Conservation (phyloP, 2,797 vertebrate species). For the Darevskia nairensis region DNA sequence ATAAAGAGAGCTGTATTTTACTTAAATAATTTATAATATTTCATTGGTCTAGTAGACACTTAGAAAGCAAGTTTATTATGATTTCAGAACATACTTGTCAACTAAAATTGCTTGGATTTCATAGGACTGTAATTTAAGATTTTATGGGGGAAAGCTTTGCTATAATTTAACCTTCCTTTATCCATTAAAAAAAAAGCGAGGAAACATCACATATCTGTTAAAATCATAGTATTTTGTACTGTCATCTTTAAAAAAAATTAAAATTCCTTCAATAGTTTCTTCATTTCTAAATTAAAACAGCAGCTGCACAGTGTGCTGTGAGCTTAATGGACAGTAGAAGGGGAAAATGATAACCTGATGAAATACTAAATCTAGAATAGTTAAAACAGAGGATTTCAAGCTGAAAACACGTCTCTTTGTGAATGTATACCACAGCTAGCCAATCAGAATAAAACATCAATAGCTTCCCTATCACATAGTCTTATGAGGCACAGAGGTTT, state of each 20-base stretch:
- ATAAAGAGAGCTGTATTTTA: not conserved
- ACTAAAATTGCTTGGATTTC: not conserved
- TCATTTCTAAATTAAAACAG: constrained; percentile 30
- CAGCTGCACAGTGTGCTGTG: constrained; percentile 54
- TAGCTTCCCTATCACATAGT: constrained; percentile 32
- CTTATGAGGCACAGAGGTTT: constrained; percentile 34
- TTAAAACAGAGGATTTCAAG: constrained; percentile 62
- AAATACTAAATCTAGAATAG: constrained; percentile 53
- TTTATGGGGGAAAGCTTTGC: not conserved
- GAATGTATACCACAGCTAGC: constrained; percentile 65
- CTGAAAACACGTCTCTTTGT: constrained; percentile 57
- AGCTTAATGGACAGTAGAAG: constrained; percentile 58
- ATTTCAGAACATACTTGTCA: not conserved
- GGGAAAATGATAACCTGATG: constrained; percentile 43
- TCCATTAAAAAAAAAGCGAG: not conserved
- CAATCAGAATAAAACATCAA: constrained; percentile 53
- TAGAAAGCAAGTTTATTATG: not conserved
- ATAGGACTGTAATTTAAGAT: not conserved
- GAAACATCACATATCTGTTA: not conserved
- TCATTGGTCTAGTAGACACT: not conserved
- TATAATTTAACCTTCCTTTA: not conserved
- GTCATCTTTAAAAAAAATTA: constrained; percentile 26
- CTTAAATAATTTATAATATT: constrained; percentile 15
- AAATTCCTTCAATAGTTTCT: not conserved
- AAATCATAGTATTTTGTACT: not conserved